Percentiles rank a stretch among this genome's conserved stretches.
Evolutionary conservation across 1,140 invertebrate species (phyloP).

Genomic region (Brachionus sp.): DNA sequence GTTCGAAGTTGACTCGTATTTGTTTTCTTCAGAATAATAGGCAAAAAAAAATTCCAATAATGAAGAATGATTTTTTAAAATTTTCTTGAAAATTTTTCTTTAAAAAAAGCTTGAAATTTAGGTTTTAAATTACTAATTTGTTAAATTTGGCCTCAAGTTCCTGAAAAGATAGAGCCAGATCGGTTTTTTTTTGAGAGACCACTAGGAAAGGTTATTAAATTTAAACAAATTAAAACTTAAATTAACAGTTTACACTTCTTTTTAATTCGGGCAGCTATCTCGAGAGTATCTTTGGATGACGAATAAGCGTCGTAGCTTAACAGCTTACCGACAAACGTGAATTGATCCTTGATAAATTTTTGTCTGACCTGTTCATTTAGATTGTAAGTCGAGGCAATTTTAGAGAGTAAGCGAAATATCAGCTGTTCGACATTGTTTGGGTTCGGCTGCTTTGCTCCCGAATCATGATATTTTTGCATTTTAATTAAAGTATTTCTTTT

Average conservation of each 20-base stretch:
- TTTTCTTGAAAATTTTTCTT: not conserved
- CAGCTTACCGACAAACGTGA: not conserved
- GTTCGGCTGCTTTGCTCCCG: not conserved
- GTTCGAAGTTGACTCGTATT: constrained; percentile 22
- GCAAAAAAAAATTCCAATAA: constrained; percentile 28
- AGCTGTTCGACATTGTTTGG: constrained; percentile 15
- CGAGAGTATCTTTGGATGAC: not conserved
- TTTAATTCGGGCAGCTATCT: constrained; percentile 19
- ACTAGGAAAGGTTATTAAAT: not conserved
- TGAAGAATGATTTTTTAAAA: constrained; percentile 7
- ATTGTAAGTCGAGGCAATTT: not conserved
- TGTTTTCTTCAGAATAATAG: constrained; percentile 20
- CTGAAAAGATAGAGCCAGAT: not conserved
- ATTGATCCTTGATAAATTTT: not conserved
- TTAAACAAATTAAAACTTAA: not conserved
- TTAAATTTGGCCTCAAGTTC: constrained; percentile 35
- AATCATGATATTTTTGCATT: not conserved
- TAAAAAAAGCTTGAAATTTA: not conserved
- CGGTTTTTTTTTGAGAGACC: constrained; percentile 14
- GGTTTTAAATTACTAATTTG: constrained; percentile 1
- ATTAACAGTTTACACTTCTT: not conserved
- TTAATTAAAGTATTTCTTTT: too few relatives aligned
- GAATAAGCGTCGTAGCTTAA: not conserved
- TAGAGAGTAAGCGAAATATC: constrained; percentile 5
- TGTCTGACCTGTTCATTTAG: not conserved